These are phyloP conservation scores for Tarsius wallacei DNA, from an alignment of 2,797 vertebrate species.

Conservation along the genomic window DNA sequence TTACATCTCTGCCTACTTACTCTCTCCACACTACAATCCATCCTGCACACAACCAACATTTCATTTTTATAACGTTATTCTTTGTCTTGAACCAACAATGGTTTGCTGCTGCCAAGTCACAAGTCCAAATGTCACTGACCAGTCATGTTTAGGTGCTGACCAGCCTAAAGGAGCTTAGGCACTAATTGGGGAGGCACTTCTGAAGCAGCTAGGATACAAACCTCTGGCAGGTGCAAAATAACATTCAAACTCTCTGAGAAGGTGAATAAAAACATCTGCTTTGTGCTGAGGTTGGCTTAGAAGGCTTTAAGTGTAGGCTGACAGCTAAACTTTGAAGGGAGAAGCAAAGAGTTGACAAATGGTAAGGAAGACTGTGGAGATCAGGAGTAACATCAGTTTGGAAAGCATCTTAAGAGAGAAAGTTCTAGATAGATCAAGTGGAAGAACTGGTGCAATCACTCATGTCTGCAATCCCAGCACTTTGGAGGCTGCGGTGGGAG, in stretches of 20 bases:
- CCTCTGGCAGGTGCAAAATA: background rate
- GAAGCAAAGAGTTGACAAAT: background rate
- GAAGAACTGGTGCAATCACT: too few species aligned
- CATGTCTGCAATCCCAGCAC: too few species aligned
- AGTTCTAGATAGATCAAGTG: background rate
- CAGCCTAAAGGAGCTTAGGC: background rate
- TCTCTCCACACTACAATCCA: background rate
- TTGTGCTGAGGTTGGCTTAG: background rate
- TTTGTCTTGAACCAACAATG: background rate
- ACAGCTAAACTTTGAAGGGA: background rate
- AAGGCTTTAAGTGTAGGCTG: background rate
- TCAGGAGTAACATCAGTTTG: accelerated
- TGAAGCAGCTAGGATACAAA: background rate
- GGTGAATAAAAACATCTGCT: background rate
- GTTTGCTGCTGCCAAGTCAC: background rate
- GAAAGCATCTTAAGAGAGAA: background rate
- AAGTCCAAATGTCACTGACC: background rate
- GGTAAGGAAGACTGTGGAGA: background rate
- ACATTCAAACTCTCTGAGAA: background rate
- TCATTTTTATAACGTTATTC: background rate
- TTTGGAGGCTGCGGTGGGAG: too few species aligned
- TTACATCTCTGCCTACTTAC: background rate
- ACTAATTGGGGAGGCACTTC: background rate
- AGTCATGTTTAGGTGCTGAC: background rate
- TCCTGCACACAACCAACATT: background rate